Base-by-base conservation (phyloP, 2,888 invertebrate genomes). In the Auanema sp. region DNA sequence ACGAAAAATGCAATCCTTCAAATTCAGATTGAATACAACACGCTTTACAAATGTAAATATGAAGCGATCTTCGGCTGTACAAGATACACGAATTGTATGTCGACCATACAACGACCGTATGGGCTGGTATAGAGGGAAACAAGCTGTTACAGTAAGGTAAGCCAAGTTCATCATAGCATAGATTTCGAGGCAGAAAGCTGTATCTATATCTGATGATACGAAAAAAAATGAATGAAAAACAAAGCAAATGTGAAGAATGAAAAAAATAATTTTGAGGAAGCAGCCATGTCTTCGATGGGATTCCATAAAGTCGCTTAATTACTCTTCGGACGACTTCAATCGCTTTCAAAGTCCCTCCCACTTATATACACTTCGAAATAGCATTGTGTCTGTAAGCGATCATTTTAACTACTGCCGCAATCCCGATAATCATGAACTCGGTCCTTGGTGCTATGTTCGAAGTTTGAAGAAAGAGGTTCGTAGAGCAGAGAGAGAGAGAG, bases 251-350 rank as follows among this genome's bases (percentile, higher is more conserved):
- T 33, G 4, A 8, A 33, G 33, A 33, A 8, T 33, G 33, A 33
- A 33, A 33, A 8, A 33, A 47, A 18, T 47, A 5, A 18, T 47
- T 21, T 47, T 21, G 3, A 47, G 47, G 21, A 47, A 47, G 3
- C 16, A 47, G 47, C 47, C 47, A 21, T 47, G 47, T 47, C 47
- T 47, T 10, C 47, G 47, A 47, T 47, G 47, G 47, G 47, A 47
- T 47, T 47, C 47, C 3, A 21, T 47, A 5, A 33, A 33, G 33
- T 18, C 47, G 3, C 10, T 18, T 10, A 18, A 16, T 21, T 47
- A 5, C 10, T 18, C 16, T 21, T 16, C 16, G 21, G 21, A 16
- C 5, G 47, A 47, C 10, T 47, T 47, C 21, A 18, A 16, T 47
- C 47, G 47, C 10, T 47, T 47, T 21, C 21, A 16, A 18, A 21